Conservation (phyloP, 2,113 vertebrate genomes). For the Stomatorhinus ivindoensis region DNA sequence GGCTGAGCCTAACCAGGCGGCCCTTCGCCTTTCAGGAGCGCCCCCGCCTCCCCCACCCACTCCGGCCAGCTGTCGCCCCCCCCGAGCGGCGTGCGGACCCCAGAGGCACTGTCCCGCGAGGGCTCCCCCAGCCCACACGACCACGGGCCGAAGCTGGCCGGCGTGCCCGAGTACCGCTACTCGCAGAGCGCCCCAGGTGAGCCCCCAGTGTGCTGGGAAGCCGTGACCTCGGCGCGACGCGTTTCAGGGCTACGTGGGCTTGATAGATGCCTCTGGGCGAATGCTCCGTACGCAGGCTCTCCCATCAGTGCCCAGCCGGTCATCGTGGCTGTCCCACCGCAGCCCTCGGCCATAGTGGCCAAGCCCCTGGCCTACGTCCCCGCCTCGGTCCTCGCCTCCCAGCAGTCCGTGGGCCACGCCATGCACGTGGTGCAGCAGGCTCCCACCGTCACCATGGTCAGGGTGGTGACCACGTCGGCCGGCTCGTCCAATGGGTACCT, state of each 20-base stretch:
- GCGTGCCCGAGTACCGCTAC: slow-evolving; percentile 91
- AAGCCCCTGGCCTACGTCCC: slow-evolving; percentile 84
- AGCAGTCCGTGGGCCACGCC: slow-evolving; percentile 68
- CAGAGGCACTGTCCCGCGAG: slow-evolving; percentile 90
- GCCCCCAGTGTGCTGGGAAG: slow-evolving; percentile 12
- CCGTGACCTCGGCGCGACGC: background rate
- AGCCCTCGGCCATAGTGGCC: slow-evolving; percentile 57
- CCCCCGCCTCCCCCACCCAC: slow-evolving; percentile 92
- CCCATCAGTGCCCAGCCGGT: slow-evolving; percentile 86
- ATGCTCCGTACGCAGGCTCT: slow-evolving; percentile 63
- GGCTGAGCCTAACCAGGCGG: background rate
- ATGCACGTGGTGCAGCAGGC: slow-evolving; percentile 84
- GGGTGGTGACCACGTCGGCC: slow-evolving; percentile 75
- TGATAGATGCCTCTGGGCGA: background rate
- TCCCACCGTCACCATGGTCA: slow-evolving; percentile 86
- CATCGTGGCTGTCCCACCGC: slow-evolving; percentile 84
- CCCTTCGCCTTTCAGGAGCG: slow-evolving; percentile 64
- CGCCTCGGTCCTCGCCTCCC: slow-evolving; percentile 69
- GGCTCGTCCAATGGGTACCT: slow-evolving; percentile 84
- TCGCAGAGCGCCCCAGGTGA: slow-evolving; percentile 94
- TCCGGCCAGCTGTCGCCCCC: slow-evolving; percentile 85
- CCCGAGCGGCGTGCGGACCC: slow-evolving; percentile 90
- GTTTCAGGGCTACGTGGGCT: background rate
- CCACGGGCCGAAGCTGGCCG: slow-evolving; percentile 81
- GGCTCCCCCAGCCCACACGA: slow-evolving; percentile 94